Conservation (phyloP, 2,797 vertebrate species). For the Urophycis tenuis region DNA sequence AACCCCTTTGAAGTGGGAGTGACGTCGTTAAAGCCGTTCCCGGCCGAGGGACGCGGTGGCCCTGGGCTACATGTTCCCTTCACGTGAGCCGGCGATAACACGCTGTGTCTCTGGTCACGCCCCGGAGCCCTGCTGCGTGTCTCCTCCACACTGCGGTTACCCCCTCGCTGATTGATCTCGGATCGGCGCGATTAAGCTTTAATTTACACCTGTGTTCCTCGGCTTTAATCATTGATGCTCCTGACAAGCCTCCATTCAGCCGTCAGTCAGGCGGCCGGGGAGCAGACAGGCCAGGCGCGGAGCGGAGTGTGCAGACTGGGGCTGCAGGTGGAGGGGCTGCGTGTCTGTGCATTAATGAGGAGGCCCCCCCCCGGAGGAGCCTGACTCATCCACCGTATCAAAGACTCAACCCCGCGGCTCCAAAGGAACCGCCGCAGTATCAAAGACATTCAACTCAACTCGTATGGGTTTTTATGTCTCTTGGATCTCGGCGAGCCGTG, state of each 20-base stretch:
- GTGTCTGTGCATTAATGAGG: constrained; percentile 56
- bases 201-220: constrained; percentile 41
- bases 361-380: constrained; percentile 26
- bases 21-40: constrained; percentile 31
- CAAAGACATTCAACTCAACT: constrained; percentile 29
- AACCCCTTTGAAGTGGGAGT: constrained; percentile 39
- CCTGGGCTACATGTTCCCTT: constrained; percentile 24
- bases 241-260: constrained; percentile 31
- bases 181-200: constrained; percentile 44
- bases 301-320: background rate
- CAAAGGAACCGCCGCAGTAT: constrained; percentile 29
- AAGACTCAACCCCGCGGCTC: constrained; percentile 33
- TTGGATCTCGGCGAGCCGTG: constrained; percentile 10
- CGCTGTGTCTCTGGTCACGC: constrained; percentile 24
- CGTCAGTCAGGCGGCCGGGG: constrained; percentile 28
- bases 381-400: constrained; percentile 46
- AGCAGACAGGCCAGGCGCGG: background rate
- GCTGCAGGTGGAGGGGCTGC: constrained; percentile 23
- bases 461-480: constrained; percentile 27
- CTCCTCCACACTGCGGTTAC: constrained; percentile 8
- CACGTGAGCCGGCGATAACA: constrained; percentile 23
- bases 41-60: constrained; percentile 20
- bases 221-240: constrained; percentile 31
- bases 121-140: constrained; percentile 23
- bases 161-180: constrained; percentile 34